Percentiles rank a stretch among this genome's conserved stretches.
phyloP scores from a whole-genome alignment of 2,888 invertebrate species.

The Nomada hirtipes region DNA sequence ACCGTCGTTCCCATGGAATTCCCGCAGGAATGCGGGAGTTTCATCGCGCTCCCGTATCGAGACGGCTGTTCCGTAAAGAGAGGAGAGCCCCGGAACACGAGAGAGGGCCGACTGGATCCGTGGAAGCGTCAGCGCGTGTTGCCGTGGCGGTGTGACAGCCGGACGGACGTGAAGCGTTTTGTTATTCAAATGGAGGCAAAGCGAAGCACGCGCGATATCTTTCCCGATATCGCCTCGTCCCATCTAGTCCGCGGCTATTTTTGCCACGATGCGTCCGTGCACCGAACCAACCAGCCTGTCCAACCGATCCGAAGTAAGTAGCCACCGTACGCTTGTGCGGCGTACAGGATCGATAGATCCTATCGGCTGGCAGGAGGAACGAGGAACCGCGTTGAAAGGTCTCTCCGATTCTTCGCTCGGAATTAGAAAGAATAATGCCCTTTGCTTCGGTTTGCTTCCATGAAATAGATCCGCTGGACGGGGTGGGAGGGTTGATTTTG shows the following conservation, averaged over 20 bases:
- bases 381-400: constrained; percentile 12
- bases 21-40: constrained; percentile 44
- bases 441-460: background rate
- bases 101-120: constrained; percentile 18
- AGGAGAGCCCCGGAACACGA: constrained; percentile 16
- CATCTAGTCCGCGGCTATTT: constrained; percentile 68
- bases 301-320: constrained; percentile 57
- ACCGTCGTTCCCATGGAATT: constrained; percentile 17
- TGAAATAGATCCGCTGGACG: background rate
- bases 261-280: constrained; percentile 59
- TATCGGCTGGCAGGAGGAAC: constrained; percentile 56
- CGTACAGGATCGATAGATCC: constrained; percentile 64
- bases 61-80: constrained; percentile 20
- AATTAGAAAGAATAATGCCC: background rate
- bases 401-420: constrained; percentile 16
- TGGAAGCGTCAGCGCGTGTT: constrained; percentile 63
- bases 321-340: constrained; percentile 49
- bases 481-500: constrained; percentile 26
- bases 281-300: constrained; percentile 34
- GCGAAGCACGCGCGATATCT: constrained; percentile 67
- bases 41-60: constrained; percentile 35
- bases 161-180: constrained; percentile 74
- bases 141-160: constrained; percentile 66
- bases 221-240: constrained; percentile 67
- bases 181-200: constrained; percentile 74